Conservation (phyloP, 2,888 invertebrate genomes). For the Drosophila birchii region DNA sequence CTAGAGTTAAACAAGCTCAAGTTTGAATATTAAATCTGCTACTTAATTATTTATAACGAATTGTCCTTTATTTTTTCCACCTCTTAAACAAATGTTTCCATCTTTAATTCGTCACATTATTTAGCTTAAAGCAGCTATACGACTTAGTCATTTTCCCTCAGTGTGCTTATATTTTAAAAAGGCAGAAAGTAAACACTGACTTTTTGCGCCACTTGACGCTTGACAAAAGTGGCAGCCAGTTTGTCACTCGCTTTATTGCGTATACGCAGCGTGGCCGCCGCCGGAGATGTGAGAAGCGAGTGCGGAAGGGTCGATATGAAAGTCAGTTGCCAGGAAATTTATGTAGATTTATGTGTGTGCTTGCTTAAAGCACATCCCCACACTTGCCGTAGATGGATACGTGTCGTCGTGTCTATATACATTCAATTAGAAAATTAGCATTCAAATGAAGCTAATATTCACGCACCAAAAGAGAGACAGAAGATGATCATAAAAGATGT, state of each 20-base stretch:
- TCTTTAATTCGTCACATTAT: background rate
- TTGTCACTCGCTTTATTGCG: slow-evolving; percentile 61
- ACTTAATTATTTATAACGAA: background rate
- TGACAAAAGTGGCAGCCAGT: slow-evolving; percentile 32
- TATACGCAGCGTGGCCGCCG: slow-evolving; percentile 58
- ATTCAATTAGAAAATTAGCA: slow-evolving; percentile 69
- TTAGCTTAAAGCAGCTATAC: background rate
- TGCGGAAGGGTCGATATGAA: slow-evolving; percentile 32
- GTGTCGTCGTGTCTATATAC: slow-evolving; percentile 18
- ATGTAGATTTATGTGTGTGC: slow-evolving; percentile 49
- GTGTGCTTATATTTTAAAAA: slow-evolving; percentile 30
- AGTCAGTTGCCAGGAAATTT: slow-evolving; percentile 46
- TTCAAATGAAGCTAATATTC: slow-evolving; percentile 58
- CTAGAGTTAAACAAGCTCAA: too few species aligned
- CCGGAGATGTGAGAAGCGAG: slow-evolving; percentile 1
- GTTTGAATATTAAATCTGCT: background rate
- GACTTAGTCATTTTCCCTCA: background rate
- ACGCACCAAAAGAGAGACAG: slow-evolving; percentile 36
- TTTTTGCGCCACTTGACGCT: slow-evolving; percentile 28
- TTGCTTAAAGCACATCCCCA: slow-evolving; percentile 17
- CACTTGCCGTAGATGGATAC: slow-evolving; percentile 3
- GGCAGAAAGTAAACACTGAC: slow-evolving; percentile 27
- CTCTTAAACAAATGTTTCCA: too few species aligned
- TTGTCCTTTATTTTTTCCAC: too few species aligned
- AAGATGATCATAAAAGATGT: slow-evolving; percentile 33